Base-by-base conservation (phyloP, 2,113 vertebrate species). In the Rhineura floridana region DNA sequence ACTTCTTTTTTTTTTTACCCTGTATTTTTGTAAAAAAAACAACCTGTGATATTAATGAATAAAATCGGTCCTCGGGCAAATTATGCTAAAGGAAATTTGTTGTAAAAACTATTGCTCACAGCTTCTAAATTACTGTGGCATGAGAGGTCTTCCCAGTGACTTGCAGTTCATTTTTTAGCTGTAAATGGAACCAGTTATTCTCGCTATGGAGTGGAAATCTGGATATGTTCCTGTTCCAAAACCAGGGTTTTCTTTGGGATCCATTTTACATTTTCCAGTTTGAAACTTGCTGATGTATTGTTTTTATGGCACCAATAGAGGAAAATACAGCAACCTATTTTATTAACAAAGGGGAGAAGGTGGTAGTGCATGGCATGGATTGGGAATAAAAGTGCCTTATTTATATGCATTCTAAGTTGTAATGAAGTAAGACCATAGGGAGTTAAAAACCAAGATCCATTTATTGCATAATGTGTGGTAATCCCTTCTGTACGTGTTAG, bases 81-180 rank as follows among this genome's bases (percentile, higher is more conserved):
- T 91, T 90, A 89, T 94, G 95, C 92, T 59, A 81, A 88, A 93
- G 86, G 92, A 89, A 95, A 93, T 88, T 83, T 81, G 50, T 84
- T 89, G 80, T 55, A 46, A 91, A 79, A 85, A 81, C 67, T 88
- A 88, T 39, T 48, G 46, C 13, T 1, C 12, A 42, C 87, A 84
- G 52, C 80, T 91, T 85, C 44, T 48, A 81, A 95, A 94, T 93
- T 88, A 0, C 28, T 90, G 44, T 3, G 30, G 70, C 89, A 87
- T 70, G 69, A 88, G 92, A 90, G 46, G 82, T 85, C 0, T 0
- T 85, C 19, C 83, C 36, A 30, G 39, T 83, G 13, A 50, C 91
- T 90, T 93, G 30, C 62, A 88, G 1, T 15, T 2, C 84, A 30
- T 17, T 13, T 10, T 89, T 94, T 88, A 62, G 93, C 89, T n/a